Evolutionary conservation across 2,888 invertebrate genomes (phyloP).

Genomic region (Thysanoteuthis rhombus): DNA sequence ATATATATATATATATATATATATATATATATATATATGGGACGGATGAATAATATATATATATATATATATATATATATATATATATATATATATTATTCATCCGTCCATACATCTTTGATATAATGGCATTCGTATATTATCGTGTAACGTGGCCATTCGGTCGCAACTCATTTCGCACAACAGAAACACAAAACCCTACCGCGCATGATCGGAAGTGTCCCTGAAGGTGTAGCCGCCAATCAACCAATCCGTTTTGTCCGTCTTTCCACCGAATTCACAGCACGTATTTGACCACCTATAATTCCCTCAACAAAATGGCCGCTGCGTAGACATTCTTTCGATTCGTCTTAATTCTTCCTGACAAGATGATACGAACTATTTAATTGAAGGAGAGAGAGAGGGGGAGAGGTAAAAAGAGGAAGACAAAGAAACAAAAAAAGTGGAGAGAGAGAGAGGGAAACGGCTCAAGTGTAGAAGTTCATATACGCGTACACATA

Average conservation of each 20-base stretch:
- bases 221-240: neutral
- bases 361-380: neutral
- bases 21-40: too few relatives aligned
- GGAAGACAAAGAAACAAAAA: neutral
- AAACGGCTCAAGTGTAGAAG: too few relatives aligned
- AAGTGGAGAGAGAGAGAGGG: neutral
- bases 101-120: neutral
- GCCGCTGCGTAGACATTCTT: neutral
- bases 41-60: too few relatives aligned
- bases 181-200: neutral
- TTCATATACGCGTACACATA: too few relatives aligned
- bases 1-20: too few relatives aligned
- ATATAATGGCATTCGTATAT: neutral
- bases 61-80: too few relatives aligned
- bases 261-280: neutral
- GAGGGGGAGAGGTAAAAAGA: neutral
- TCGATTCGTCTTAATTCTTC: neutral
- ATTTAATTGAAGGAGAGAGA: neutral
- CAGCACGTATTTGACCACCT: neutral
- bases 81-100: neutral
- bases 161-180: neutral
- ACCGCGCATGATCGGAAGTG: neutral
- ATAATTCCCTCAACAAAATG: slow-evolving; percentile 12
- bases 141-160: neutral
- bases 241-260: neutral